Evolutionary conservation across 2,797 vertebrate species (phyloP), one percentile per base, ranked within the genome.

Genomic region (Oreonectes daqikongensis): DNA sequence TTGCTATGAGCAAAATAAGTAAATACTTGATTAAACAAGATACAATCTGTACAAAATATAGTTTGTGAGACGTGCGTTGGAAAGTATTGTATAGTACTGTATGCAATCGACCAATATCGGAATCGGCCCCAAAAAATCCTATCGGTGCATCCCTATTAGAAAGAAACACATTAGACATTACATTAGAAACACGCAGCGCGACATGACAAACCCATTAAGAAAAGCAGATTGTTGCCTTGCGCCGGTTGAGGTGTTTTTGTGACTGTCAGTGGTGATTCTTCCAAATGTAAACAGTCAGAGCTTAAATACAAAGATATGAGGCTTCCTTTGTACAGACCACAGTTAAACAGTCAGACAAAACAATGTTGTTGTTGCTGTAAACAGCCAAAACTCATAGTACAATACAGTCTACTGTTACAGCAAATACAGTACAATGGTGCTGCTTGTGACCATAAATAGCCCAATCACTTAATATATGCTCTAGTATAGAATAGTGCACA

Each of bases 321-420:
- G 60, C 55, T 11, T 83, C 74, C 77, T 81, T 82, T 77, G 80
- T 83, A 61, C 72, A 82, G 65, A 77, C 64, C 40, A 53, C 53
- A 76, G 60, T 22, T 30, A 40, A 18, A 22, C 15, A 59, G 60
- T 32, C 1, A 32, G 46, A 44, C 44, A 64, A 11, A 61, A 57
- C 57, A 61, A 48, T 14, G 8, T 20, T 63, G 22, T 40, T 64
- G 3, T 64, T 74, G 20, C 50, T 11, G 0, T 24, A 22, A 50
- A 17, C 60, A 18, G 26, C 44, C 8, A 53, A 22, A 60, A n/a
- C n/a, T n/a, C n/a, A n/a, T 28, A 24, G 8, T 20, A 38, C 12
- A 44, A 57, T 12, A n/a, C 18, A 14, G 8, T 48, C 22, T 18
- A 3, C 1, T 24, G 52, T 50, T 20, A n/a, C 2, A n/a, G 48